phyloP scores from a whole-genome alignment of 2,888 invertebrate genomes.

The Chymomyza fuscimana region DNA sequence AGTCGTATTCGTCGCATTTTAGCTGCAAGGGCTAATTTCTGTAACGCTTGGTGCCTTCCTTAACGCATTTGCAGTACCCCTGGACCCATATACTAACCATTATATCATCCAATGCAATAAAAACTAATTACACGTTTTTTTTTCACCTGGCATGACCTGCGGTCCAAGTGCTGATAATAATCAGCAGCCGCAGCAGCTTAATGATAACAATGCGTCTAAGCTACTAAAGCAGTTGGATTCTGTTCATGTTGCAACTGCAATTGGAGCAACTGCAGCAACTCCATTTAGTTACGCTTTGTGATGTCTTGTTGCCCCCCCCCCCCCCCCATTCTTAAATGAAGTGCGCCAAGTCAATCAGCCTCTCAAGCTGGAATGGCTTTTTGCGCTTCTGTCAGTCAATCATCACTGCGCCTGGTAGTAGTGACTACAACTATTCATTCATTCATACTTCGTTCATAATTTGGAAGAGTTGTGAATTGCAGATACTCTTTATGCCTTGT shows the following conservation, averaged over 20 bases:
- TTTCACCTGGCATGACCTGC: background rate
- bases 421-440: background rate
- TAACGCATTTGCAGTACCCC: conserved; percentile 3
- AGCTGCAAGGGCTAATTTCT: conserved; percentile 75
- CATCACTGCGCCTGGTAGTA: background rate
- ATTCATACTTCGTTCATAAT: background rate
- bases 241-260: conserved; percentile 24
- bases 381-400: conserved; percentile 7
- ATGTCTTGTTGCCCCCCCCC: background rate
- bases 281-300: conserved; percentile 51
- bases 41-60: conserved; percentile 32
- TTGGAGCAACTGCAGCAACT: conserved; percentile 12
- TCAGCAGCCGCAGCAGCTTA: conserved; percentile 36
- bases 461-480: background rate
- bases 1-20: conserved; percentile 37
- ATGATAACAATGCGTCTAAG: conserved; percentile 59
- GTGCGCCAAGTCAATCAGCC: conserved; percentile 5
- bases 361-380: conserved; percentile 2
- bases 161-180: conserved; percentile 54
- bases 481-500: background rate
- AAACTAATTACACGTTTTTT: conserved; percentile 57
- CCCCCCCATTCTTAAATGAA: background rate
- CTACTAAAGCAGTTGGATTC: background rate
- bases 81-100: background rate
- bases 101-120: conserved; percentile 48